Evolutionary conservation across 2,797 vertebrate species (phyloP).

Genomic region (Eulemur coronatus): DNA sequence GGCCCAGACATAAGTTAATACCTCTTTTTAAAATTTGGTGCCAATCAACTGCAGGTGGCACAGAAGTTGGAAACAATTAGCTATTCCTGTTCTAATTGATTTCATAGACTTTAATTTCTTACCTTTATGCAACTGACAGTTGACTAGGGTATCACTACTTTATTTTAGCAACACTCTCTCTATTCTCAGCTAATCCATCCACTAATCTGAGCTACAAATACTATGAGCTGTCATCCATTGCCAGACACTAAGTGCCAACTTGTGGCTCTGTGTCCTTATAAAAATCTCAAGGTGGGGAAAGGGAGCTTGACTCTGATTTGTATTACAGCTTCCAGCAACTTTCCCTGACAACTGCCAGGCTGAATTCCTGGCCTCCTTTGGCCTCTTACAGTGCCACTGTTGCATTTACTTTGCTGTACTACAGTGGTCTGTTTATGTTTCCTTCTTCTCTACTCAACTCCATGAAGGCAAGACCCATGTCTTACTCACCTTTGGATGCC

Average conservation of each 20-base stretch:
- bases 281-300: background rate
- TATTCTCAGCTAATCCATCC: background rate
- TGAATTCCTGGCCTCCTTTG: background rate
- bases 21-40: background rate
- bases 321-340: background rate
- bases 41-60: background rate
- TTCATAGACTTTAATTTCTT: background rate
- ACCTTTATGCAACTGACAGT: background rate
- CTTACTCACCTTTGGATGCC: background rate
- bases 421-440: background rate
- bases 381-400: background rate
- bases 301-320: background rate
- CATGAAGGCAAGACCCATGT: background rate
- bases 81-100: background rate
- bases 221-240: background rate
- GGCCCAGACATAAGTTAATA: background rate
- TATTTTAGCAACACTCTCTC: slow-evolving; percentile 27
- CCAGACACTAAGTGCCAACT: background rate
- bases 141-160: background rate
- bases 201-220: background rate
- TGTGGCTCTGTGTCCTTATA: background rate
- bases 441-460: background rate
- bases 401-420: background rate
- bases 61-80: background rate
- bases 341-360: background rate